Evolutionary conservation across 2,888 invertebrate genomes (phyloP).

Genomic region (Microplitis deprimator): DNA sequence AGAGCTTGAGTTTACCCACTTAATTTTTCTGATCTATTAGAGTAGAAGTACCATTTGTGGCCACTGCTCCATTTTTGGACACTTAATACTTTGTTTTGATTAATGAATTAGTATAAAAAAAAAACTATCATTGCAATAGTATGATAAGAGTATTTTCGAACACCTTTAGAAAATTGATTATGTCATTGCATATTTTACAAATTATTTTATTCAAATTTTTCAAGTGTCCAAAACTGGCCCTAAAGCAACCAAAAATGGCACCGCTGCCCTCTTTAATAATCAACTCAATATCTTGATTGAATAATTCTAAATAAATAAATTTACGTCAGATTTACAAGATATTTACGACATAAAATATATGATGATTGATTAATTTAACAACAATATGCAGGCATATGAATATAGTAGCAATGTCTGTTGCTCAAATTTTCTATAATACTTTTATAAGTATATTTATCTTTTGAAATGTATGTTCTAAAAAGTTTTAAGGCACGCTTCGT

Average conservation of each 20-base stretch:
- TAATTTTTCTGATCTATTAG: conserved; percentile 47
- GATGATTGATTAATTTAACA: not conserved
- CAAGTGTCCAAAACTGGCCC: too few relatives aligned
- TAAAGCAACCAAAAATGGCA: too few relatives aligned
- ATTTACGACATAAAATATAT: too few relatives aligned
- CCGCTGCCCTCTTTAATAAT: not conserved
- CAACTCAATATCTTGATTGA: conserved; percentile 9
- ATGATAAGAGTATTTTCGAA: too few relatives aligned
- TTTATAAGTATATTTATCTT: conserved; percentile 41
- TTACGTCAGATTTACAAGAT: conserved; percentile 58
- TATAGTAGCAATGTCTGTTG: conserved; percentile 54
- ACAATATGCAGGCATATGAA: conserved; percentile 55
- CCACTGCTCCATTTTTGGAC: too few relatives aligned
- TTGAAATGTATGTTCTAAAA: conserved; percentile 49
- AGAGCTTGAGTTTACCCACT: conserved; percentile 65
- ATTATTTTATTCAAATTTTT: too few relatives aligned
- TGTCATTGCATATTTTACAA: too few relatives aligned
- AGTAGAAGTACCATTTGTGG: not conserved
- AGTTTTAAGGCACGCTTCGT: conserved; percentile 69
- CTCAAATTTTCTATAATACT: conserved; percentile 43
- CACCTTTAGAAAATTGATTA: too few relatives aligned
- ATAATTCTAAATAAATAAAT: conserved; percentile 35
- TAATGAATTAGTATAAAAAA: too few relatives aligned
- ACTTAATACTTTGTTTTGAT: too few relatives aligned
- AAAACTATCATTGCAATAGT: too few relatives aligned